Evolutionary conservation across 2,797 vertebrate genomes (phyloP), one percentile per base, ranked within the genome.

Genomic region (Lithobates sylvaticus): DNA sequence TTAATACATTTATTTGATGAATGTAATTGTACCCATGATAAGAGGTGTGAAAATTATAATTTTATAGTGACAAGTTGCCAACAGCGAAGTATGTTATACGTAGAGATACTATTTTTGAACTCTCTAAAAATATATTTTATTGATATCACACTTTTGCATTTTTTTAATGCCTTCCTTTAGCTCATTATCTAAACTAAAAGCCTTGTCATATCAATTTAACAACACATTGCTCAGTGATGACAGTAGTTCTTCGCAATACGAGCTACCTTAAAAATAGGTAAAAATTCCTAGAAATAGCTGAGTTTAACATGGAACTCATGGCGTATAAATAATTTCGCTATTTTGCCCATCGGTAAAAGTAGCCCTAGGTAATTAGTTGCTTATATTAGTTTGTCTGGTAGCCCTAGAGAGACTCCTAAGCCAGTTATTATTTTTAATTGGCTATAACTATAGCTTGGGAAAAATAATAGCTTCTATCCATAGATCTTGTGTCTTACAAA

Each of bases 21-120:
- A 84, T 68, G 44, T 75, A 64, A 75, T 76, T 83, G 81, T 76
- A 58, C 26, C 65, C 29, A 67, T 83, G 72, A 34, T 76, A 67
- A 74, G 72, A 83, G 39, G 81, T 83, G 73, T 76, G 27, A 76
- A 83, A 76, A 68, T 32, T 12, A 69, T 83, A 27, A 76, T 83
- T 67, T 75, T 34, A 65, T 74, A 75, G 27, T 75, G 39, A 67
- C 70, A 83, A 23, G 26, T 68, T 83, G 61, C 39, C 58, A 72
- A 81, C 21, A 70, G 21, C 44, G n/a, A 81, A 58, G 34, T 32
- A 34, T 36, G 78, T 61, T 81, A 23, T 68, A 81, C 70, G 23
- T 39, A 34, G n/a, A 61, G 68, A 39, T 81, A 61, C 69, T 67
- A 16, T 29, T 29, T 71, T 80, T 67, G 2, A 54, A 42, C 27